Percentiles rank a stretch among this genome's conserved stretches.
Evolutionary conservation across 2,888 invertebrate genomes (phyloP).

Genomic region (Zygogramma bicolorata): DNA sequence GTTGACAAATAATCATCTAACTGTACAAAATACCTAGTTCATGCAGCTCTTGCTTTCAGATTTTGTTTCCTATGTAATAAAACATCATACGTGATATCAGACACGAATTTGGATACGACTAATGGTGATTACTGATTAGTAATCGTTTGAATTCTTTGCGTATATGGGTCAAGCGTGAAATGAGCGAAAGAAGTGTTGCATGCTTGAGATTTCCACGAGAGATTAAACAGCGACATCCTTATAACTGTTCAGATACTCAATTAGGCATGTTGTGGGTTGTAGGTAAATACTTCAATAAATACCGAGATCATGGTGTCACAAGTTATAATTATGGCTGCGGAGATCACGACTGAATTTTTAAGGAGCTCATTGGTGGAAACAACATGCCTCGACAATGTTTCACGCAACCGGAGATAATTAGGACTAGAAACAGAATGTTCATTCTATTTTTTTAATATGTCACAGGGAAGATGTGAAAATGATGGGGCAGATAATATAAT

Average conservation of each 20-base stretch:
- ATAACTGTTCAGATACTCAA: constrained; percentile 28
- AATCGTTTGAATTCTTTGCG: constrained; percentile 21
- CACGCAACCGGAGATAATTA: no score
- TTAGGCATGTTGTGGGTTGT: constrained; percentile 24
- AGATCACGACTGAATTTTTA: constrained; percentile 4
- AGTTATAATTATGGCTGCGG: constrained; percentile 7
- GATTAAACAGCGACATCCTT: constrained; percentile 27
- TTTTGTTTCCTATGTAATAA: not conserved
- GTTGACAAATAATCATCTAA: not conserved
- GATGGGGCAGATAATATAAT: no score
- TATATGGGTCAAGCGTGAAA: constrained; percentile 31
- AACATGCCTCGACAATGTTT: not conserved
- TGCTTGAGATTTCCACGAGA: constrained; percentile 30
- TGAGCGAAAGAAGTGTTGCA: constrained; percentile 28
- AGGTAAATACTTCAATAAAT: constrained; percentile 24
- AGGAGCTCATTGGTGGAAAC: not conserved
- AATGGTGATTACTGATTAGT: constrained; percentile 4
- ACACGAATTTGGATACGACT: constrained; percentile 23
- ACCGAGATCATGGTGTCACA: constrained; percentile 20
- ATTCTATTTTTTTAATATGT: no score
- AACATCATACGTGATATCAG: constrained; percentile 15
- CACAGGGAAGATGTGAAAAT: no score
- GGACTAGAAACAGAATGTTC: no score
- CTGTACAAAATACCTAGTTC: not conserved
- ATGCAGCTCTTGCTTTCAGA: not conserved